Base-by-base conservation (phyloP, 64 coral and sea anemone genomes). In the Pachyseris speciosa region DNA sequence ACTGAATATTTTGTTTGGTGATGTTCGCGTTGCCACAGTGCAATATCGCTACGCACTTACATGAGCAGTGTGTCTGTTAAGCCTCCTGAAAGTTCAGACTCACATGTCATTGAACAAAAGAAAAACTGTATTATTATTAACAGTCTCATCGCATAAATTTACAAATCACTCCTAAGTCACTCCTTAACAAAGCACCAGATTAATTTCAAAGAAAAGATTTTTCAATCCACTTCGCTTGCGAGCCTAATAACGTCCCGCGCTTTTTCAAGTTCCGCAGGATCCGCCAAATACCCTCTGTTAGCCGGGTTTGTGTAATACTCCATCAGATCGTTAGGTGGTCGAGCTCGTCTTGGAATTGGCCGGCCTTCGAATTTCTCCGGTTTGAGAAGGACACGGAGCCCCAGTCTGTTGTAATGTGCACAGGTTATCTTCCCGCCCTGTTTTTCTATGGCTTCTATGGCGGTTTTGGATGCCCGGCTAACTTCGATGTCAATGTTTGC, bases 321-420 rank as follows among this genome's bases (percentile, higher is more conserved):
- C 89, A 95, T 88, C 25, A 95, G 72, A 43, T 92, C 89, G 26
- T 71, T 81, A n/a, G 93, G 85, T n/a, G 96, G 96, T 20, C 75
- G 92, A 30, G 96, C 93, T 38, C 93, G 72, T 84, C 96, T 69
- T 19, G 96, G 96, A 39, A 98, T 44, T 6, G 57, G 72, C 22
- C 74, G 88, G 9, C 88, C 85, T 63, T 89, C 72, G 71, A 91
- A 98, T 67, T 98, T 98, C 59, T 94, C 93, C 38, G 96, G 93
- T 73, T 98, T 98, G 3, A 98, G 71, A 44, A 98, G 74, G 0
- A 95, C 89, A 37, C 96, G 83, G 22, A 98, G 61, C 37, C 96
- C 96, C 15, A 98, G 78, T 92, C 80, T 95, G 74, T 94, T 98
- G 66, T 98, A 98, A 92, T 98, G 89, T 15, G 93, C 96, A 90